These are phyloP conservation scores for Ennomos quercinarius DNA, from an alignment of 2,888 invertebrate species.

Conservation along the genomic window DNA sequence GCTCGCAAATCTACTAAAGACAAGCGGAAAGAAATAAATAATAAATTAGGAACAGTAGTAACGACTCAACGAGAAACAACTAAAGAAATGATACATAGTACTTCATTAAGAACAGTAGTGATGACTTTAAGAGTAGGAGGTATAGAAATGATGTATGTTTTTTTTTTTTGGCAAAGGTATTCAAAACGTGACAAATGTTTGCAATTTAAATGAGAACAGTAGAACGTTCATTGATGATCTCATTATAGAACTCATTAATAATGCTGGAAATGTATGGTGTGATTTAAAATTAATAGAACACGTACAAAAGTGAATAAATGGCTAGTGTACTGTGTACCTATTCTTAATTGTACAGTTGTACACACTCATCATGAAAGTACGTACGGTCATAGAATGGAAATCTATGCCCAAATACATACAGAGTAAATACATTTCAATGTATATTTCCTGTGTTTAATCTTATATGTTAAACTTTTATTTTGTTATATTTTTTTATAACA, in stretches of 20 bases:
- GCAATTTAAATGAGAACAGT: slow-evolving; percentile 28
- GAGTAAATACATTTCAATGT: too few species aligned
- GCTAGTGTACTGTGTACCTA: neutral
- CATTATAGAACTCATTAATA: slow-evolving; percentile 27
- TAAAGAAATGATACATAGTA: slow-evolving; percentile 28
- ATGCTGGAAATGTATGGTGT: slow-evolving; percentile 22
- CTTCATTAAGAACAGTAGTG: slow-evolving; percentile 27
- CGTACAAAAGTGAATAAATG: slow-evolving; percentile 24
- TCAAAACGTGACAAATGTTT: slow-evolving; percentile 23
- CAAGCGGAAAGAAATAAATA: slow-evolving; percentile 28
- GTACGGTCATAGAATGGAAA: slow-evolving; percentile 4
- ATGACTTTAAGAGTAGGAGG: slow-evolving; percentile 19
- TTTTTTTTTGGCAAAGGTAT: slow-evolving; percentile 16
- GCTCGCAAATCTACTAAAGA: slow-evolving; percentile 25
- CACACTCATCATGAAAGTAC: slow-evolving; percentile 6
- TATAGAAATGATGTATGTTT: slow-evolving; percentile 21
- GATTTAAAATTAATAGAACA: slow-evolving; percentile 25
- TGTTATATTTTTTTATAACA: too few species aligned
- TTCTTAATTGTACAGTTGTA: slow-evolving; percentile 3
- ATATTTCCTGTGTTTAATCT: too few species aligned
- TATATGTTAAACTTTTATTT: too few species aligned
- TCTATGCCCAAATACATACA: neutral
- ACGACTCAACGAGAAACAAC: slow-evolving; percentile 21
- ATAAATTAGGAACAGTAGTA: slow-evolving; percentile 27
- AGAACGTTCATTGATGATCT: slow-evolving; percentile 27